These are phyloP conservation scores for Distichodus sexfasciatus DNA, from an alignment of 2,797 vertebrate species.

Conservation along the genomic window DNA sequence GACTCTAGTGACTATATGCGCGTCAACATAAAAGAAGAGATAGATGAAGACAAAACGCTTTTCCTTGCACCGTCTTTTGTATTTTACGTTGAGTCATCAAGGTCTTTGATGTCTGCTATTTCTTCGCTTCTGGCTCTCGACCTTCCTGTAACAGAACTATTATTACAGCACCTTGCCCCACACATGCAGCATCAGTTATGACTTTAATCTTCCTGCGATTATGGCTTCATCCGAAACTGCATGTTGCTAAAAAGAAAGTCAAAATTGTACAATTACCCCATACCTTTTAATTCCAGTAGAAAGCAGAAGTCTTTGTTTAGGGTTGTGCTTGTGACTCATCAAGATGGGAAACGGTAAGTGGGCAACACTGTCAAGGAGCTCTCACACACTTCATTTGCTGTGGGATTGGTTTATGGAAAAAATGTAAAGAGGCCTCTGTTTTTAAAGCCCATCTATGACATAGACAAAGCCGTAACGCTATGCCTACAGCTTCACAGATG, in stretches of 20 bases:
- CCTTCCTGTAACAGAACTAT: conserved; percentile 14
- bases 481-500: not conserved
- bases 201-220: no score
- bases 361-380: conserved; percentile 45
- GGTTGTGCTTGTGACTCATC: conserved; percentile 60
- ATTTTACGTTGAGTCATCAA: not conserved
- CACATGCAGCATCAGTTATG: not conserved
- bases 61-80: not conserved
- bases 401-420: conserved; percentile 58
- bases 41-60: no score
- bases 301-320: not conserved
- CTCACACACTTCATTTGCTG: conserved; percentile 62
- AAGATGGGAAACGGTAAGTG: conserved; percentile 54
- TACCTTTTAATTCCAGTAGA: no score
- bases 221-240: no score
- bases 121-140: conserved; percentile 16
- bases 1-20: no score
- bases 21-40: no score
- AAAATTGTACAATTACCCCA: no score
- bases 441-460: conserved; percentile 22
- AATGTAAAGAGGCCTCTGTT: not conserved
- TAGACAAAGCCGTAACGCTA: conserved; percentile 1
- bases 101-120: not conserved
- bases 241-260: no score
- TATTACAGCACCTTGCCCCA: not conserved